A percentile compares a stretch with the other conserved stretches of the same genome.
Evolutionary conservation across 2,888 invertebrate genomes (phyloP).

Genomic region (Cyrtodaria siliqua): DNA sequence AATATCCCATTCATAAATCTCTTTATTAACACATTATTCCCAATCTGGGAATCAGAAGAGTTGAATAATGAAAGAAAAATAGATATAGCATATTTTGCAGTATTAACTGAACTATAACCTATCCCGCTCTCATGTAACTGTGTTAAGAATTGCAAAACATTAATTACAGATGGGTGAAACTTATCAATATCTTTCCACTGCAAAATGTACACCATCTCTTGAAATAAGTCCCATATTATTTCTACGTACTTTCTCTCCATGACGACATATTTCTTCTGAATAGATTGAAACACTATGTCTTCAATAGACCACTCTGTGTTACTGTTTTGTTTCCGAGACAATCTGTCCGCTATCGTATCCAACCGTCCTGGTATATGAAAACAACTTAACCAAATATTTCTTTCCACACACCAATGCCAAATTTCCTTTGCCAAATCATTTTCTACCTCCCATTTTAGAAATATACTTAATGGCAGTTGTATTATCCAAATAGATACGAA

Average conservation of each 20-base stretch:
- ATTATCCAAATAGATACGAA: slow-evolving; percentile 24
- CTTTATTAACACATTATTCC: too few species aligned
- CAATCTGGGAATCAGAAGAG: too few species aligned
- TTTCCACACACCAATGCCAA: slow-evolving; percentile 27
- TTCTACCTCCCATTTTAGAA: slow-evolving; percentile 18
- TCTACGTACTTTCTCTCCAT: background rate
- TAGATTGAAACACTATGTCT: background rate
- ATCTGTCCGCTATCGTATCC: slow-evolving; percentile 28
- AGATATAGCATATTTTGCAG: too few species aligned
- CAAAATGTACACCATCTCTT: background rate
- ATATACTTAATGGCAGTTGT: slow-evolving; percentile 35
- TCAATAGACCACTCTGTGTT: slow-evolving; percentile 22
- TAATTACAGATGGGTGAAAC: too few species aligned
- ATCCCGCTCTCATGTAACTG: too few species aligned
- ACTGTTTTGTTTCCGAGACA: slow-evolving; percentile 23
- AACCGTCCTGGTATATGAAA: slow-evolving; percentile 27
- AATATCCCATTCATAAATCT: too few species aligned
- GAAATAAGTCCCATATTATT: background rate
- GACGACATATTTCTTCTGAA: background rate
- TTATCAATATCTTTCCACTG: too few species aligned
- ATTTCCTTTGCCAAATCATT: slow-evolving; percentile 4
- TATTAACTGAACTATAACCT: too few species aligned
- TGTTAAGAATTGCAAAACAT: too few species aligned
- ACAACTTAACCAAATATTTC: slow-evolving; percentile 32
- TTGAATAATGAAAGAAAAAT: too few species aligned